Base-by-base conservation (phyloP, 2,113 vertebrate genomes). In the Platysternon megacephalum region DNA sequence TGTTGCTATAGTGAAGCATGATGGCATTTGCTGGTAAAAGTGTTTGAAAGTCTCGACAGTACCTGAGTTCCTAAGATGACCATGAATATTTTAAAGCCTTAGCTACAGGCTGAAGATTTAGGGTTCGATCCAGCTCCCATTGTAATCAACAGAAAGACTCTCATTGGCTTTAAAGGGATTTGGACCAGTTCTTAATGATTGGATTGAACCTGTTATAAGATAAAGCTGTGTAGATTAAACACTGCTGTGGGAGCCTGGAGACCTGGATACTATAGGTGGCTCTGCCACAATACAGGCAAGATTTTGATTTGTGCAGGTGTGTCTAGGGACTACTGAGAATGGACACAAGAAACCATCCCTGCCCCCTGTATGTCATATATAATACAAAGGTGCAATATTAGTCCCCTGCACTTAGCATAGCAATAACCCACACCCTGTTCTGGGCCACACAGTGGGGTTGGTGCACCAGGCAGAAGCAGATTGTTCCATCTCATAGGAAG, bases 381-480 rank as follows among this genome's bases (percentile, higher is more conserved):
- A 42, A 76, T 76, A 26, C 10, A 44, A 93, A 92, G 17, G 22
- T 53, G 82, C 19, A 39, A 12, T 89, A 79, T 55, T 82, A 68
- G 87, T 89, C 3, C 5, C 48, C 17, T 46, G n/a, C 9, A 35
- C 6, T 35, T 88, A 68, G 85, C 85, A 51, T 1, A 42, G 32
- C 82, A 5, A 58, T 82, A 88, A 80, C 81, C 61, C 55, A 81
- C 90, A 72, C 16, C 87, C 90, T 85, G 2, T 28, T 35, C 56
- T 85, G 65, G 28, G 4, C 82, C 6, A 24, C 53, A 28, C 51
- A 85, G 3, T 0, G 1, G 6, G 1, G 2, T 74, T 76, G 11
- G 3, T 58, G 89, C 87, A 44, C 22, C 74, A 24, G 26, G 74
- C 11, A 42, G 44, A 19, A 94, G 46, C 24, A 44, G 8, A 48